Conservation (phyloP, 2,797 vertebrate species). For the Hydrolagus colliei region DNA sequence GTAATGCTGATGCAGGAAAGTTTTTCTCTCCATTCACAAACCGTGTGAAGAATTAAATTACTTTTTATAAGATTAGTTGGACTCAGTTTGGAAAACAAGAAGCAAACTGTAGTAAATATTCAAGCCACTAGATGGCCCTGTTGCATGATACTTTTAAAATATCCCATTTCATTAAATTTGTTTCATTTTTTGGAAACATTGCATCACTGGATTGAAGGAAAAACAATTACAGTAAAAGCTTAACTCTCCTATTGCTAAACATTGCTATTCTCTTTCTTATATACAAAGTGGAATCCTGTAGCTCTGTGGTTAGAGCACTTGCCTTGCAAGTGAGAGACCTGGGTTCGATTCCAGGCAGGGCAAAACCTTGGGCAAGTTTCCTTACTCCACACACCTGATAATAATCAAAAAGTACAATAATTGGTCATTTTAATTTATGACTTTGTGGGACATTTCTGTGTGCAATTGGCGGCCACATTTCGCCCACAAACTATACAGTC, state of each 20-base stretch:
- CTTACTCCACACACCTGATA: no score
- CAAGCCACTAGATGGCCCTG: not conserved
- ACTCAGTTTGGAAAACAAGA: not conserved
- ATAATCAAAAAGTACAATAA: no score
- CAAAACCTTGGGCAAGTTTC: no score
- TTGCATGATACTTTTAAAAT: not conserved
- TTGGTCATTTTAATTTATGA: no score
- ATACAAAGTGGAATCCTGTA: not conserved
- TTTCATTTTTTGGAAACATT: not conserved
- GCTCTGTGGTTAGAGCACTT: not conserved
- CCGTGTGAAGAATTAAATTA: not conserved
- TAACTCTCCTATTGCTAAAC: not conserved
- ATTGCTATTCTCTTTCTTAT: not conserved
- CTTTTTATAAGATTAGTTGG: not conserved
- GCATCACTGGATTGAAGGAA: not conserved
- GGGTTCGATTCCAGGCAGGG: no score
- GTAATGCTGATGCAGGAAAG: no score
- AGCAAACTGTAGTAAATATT: not conserved
- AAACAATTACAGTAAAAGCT: not conserved
- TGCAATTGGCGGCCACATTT: no score
- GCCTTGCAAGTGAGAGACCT: not conserved
- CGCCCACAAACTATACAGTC: no score
- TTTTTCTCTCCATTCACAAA: no score
- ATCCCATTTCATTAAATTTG: not conserved
- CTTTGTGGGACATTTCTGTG: no score